These are phyloP conservation scores for Zaprionus obscuricornis DNA, from an alignment of 2,888 invertebrate genomes.

Conservation along the genomic window DNA sequence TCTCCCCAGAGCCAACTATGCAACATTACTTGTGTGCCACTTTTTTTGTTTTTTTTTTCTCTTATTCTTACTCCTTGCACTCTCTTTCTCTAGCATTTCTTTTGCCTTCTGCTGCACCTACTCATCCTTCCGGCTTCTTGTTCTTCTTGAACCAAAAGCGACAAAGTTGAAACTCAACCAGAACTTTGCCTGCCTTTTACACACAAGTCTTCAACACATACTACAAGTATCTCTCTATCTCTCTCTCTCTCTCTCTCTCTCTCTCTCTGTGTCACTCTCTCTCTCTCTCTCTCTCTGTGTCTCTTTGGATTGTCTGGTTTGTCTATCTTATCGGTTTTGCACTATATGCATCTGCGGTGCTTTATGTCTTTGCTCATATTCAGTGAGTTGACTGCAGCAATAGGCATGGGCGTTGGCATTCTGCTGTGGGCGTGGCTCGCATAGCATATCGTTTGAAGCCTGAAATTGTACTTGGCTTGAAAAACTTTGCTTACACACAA, in stretches of 20 bases:
- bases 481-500: constrained; percentile 66
- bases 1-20: constrained; percentile 62
- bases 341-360: constrained; percentile 23
- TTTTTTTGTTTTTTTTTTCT: constrained; percentile 10
- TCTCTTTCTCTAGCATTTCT: too few species aligned
- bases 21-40: constrained; percentile 68
- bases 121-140: too few species aligned
- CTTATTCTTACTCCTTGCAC: background rate
- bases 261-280: background rate
- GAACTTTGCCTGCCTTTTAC: constrained; percentile 43
- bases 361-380: constrained; percentile 52
- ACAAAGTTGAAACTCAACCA: constrained; percentile 69
- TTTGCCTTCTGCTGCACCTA: too few species aligned
- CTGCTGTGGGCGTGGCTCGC: constrained; percentile 16
- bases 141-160: constrained; percentile 49
- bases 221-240: background rate
- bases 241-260: background rate
- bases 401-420: too few species aligned
- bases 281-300: background rate
- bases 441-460: constrained; percentile 29
- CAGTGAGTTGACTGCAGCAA: constrained; percentile 4
- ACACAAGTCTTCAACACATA: constrained; percentile 5
- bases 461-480: constrained; percentile 53
- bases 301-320: constrained; percentile 4
- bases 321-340: constrained; percentile 48